Evolutionary conservation across 2,888 invertebrate species (phyloP), one percentile per base, ranked within the genome.

Genomic region (Ichneumon xanthorius): DNA sequence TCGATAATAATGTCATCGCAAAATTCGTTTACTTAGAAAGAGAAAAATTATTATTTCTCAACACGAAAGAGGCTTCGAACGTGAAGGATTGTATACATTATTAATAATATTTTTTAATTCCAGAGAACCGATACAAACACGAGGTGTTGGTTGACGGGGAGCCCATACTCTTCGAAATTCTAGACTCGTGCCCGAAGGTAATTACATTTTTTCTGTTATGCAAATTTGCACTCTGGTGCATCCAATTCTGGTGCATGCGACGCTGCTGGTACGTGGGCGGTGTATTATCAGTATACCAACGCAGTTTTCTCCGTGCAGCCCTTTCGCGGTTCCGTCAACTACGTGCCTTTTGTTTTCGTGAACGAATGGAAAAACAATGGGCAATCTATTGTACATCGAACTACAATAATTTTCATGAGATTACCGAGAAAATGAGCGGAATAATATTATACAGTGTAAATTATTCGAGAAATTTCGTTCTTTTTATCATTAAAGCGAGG

Each of bases 71-170:
- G 14, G 16, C 14, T 48, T 48, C 45, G 45, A 48, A 16, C 16
- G 45, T 48, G 16, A 48, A 14, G 4, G 45, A 48, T 48, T 16
- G 11, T 48, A 48, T 16, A 48, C 45, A 16, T 55, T 55, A 22
- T 55, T 4, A 55, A 55, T 55, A 19, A 55, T 19, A 22, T 30
- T 5, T 90, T 88, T 90, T 89, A 90, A 50, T 96, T 96, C 87
- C 95, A 98, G 98, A 98, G 94, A 97, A 97, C 93, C 96, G 97
- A 94, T 98, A 98, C 94, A 98, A 98, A 92, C 97, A 98, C 93
- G 98, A 98, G 94, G 96, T 97, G 30, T 94, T 98, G 92, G 96
- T 98, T 85, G 98, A 98, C 91, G 97, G 97, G 16, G 98, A 99
- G 92, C 97, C 98, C 19, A 96, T 98, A 85, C 95, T 98, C 55